Percentiles rank a stretch among this genome's conserved stretches.
Evolutionary conservation across 2,113 vertebrate genomes (phyloP).

Genomic region (Lepidothrix coronata): DNA sequence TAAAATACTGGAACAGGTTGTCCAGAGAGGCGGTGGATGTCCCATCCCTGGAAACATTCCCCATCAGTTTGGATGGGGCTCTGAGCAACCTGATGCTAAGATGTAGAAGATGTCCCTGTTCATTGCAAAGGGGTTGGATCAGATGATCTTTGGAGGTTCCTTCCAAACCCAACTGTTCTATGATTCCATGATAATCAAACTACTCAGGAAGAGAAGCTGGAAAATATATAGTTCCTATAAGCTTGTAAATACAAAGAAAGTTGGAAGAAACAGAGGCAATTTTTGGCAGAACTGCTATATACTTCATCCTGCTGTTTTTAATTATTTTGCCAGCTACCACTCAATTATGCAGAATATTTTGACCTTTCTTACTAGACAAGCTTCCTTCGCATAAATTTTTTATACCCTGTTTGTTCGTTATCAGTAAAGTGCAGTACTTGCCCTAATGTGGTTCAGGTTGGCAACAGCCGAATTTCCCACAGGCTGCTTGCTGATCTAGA

Average conservation of each 20-base stretch:
- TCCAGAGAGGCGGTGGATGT: neutral
- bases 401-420: fast-evolving
- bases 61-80: neutral
- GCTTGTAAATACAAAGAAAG: neutral
- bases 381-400: neutral
- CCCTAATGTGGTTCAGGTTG: neutral
- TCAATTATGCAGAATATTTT: neutral
- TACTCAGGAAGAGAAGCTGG: neutral
- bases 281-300: neutral
- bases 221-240: neutral
- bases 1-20: neutral
- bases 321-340: neutral
- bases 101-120: neutral
- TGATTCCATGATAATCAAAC: neutral
- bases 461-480: neutral
- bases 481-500: neutral
- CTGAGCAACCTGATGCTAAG: neutral
- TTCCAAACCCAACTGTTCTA: neutral
- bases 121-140: fast-evolving
- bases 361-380: neutral
- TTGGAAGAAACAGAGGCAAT: neutral
- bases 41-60: neutral
- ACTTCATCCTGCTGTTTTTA: neutral
- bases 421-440: neutral
- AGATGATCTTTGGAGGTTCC: neutral